phyloP scores from a whole-genome alignment of 2,888 invertebrate species.

The Eupithecia centaureata region DNA sequence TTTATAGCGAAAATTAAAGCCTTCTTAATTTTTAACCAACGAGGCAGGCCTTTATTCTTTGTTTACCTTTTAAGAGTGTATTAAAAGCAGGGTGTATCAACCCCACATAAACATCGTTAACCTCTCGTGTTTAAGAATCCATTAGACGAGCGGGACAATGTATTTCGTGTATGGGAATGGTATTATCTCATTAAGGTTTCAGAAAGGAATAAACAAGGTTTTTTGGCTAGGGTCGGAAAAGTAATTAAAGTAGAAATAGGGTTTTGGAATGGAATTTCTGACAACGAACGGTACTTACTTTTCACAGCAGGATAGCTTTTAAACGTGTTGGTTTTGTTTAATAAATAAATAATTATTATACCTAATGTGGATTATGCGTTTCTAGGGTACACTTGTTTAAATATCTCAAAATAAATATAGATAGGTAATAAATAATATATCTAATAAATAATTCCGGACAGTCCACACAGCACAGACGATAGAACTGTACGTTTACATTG shows the following conservation, averaged over 20 bases:
- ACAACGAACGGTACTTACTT: conserved; percentile 5
- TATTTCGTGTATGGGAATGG: conserved; percentile 28
- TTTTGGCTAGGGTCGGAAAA: conserved; percentile 25
- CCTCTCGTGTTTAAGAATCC: conserved; percentile 50
- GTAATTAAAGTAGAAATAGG: conserved; percentile 27
- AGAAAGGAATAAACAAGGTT: conserved; percentile 29
- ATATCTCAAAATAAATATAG: too few relatives aligned
- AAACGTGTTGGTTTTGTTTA: neutral
- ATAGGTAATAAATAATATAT: too few relatives aligned
- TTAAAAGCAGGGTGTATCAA: conserved; percentile 38
- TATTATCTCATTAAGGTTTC: conserved; percentile 35
- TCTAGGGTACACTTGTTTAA: too few relatives aligned
- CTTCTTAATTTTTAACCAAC: conserved; percentile 8
- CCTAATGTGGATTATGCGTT: too few relatives aligned
- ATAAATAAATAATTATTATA: too few relatives aligned
- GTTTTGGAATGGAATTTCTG: conserved; percentile 17
- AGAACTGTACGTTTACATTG: too few relatives aligned
- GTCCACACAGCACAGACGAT: too few relatives aligned
- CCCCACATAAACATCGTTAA: conserved; percentile 55
- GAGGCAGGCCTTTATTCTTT: conserved; percentile 17
- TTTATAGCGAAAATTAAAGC: neutral
- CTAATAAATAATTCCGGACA: too few relatives aligned
- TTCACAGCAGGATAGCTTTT: conserved; percentile 1
- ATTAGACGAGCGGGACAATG: conserved; percentile 38
- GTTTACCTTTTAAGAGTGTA: conserved; percentile 28